phyloP scores from a whole-genome alignment of 2,113 vertebrate genomes.

The Scytalopus superciliaris region DNA sequence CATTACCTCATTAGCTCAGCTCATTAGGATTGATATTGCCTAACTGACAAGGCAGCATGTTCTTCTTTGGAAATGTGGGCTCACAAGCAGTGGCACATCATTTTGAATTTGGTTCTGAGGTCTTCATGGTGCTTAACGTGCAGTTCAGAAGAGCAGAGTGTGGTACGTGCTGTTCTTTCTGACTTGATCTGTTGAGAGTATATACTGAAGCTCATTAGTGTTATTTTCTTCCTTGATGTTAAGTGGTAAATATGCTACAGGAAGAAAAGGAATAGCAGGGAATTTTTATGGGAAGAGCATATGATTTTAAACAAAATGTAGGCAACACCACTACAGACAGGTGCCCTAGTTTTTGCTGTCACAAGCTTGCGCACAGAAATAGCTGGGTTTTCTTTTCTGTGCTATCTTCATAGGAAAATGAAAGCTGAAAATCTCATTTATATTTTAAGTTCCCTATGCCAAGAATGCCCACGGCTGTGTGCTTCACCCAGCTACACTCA shows the following conservation, averaged over 20 bases:
- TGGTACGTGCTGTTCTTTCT: background rate
- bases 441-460: background rate
- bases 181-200: background rate
- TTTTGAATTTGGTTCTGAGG: background rate
- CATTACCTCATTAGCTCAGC: background rate
- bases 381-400: background rate
- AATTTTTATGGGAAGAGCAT: background rate
- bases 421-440: background rate
- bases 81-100: background rate
- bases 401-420: background rate
- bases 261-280: background rate
- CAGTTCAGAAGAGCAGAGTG: background rate
- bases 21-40: background rate
- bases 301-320: background rate
- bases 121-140: background rate
- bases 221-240: background rate
- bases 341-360: slow-evolving; percentile 24
- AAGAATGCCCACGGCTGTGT: background rate
- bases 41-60: background rate
- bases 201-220: background rate
- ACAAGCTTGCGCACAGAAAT: background rate
- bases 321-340: background rate
- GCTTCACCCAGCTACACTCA: background rate
- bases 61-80: background rate
- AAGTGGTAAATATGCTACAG: background rate